These are phyloP conservation scores for Mus musculus DNA, from an alignment of 2,113 vertebrate species.

Conservation along the genomic window DNA sequence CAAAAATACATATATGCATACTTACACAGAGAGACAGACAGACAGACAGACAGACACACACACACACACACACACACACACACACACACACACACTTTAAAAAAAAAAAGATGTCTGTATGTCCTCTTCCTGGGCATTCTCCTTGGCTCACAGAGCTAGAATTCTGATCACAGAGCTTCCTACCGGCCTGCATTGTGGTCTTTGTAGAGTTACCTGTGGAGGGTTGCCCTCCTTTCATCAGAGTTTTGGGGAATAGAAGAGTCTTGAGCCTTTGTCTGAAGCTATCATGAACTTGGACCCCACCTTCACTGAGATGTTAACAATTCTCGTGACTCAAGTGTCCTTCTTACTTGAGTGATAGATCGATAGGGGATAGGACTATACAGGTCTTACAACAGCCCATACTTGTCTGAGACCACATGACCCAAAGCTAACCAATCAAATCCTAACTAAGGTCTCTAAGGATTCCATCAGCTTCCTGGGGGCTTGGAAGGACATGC, in stretches of 20 bases:
- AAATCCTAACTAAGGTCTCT: not conserved
- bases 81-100: not conserved
- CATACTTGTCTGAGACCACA: not conserved
- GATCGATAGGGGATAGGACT: not conserved
- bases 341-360: not conserved
- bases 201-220: not conserved
- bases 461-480: not conserved
- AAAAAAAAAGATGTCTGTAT: not conserved
- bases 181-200: not conserved
- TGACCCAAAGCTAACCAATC: not conserved
- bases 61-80: not conserved
- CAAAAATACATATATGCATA: not conserved
- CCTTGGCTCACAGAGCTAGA: not conserved
- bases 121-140: not conserved
- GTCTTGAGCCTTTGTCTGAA: not conserved
- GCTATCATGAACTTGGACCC: not conserved
- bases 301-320: not conserved
- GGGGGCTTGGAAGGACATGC: not conserved
- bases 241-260: accelerated
- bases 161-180: not conserved
- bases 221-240: not conserved
- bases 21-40: too few relatives aligned
- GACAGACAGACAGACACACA: too few relatives aligned
- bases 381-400: not conserved
- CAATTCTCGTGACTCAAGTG: not conserved